Percentiles rank a stretch among this genome's conserved stretches.
phyloP scores from a whole-genome alignment of 2,888 invertebrate genomes.

The Heteromyza rotundicornis region DNA sequence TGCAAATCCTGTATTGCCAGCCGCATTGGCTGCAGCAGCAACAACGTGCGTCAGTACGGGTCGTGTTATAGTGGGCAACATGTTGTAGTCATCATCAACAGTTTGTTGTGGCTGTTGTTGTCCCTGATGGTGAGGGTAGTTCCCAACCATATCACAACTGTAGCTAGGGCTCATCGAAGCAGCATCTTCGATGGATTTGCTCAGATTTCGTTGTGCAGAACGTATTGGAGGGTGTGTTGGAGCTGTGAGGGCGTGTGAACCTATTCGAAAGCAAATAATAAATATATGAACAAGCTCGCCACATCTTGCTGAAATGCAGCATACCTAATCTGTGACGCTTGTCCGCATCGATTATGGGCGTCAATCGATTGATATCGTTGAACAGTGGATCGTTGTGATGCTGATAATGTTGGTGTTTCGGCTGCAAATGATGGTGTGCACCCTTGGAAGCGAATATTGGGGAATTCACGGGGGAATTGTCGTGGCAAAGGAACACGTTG shows the following conservation, averaged over 20 bases:
- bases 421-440: constrained; percentile 31
- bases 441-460: constrained; percentile 51
- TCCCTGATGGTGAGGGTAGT: constrained; percentile 36
- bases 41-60: constrained; percentile 43
- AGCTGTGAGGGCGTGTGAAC: constrained; percentile 15
- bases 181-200: constrained; percentile 61
- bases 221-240: constrained; percentile 55
- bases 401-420: constrained; percentile 37
- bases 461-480: constrained; percentile 67
- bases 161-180: constrained; percentile 49
- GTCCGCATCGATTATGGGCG: constrained; percentile 65
- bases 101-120: constrained; percentile 33
- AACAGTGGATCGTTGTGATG: constrained; percentile 67
- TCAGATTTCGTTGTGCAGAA: constrained; percentile 62
- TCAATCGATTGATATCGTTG: constrained; percentile 69
- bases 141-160: constrained; percentile 48
- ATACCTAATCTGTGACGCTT: constrained; percentile 62
- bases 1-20: constrained; percentile 27
- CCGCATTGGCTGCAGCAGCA: constrained; percentile 30
- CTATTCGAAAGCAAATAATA: constrained; percentile 13
- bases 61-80: constrained; percentile 51
- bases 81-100: constrained; percentile 41
- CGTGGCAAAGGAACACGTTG: constrained; percentile 94
- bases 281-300: neutral
- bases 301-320: constrained; percentile 10